phyloP scores from a whole-genome alignment of 2,888 invertebrate species.

The Leptinotarsa peninsularis region DNA sequence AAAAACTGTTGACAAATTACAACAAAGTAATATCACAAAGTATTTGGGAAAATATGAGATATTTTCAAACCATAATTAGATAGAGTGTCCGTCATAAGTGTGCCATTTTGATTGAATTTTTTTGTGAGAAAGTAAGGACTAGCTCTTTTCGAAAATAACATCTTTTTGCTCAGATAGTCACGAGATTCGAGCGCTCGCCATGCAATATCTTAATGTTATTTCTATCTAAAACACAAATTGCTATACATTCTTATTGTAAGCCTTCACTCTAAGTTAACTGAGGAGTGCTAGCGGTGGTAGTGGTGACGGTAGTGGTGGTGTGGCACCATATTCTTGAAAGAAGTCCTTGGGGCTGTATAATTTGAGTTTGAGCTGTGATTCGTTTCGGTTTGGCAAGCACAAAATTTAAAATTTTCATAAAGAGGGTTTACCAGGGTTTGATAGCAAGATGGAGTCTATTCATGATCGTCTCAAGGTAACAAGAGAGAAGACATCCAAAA shows the following conservation, averaged over 20 bases:
- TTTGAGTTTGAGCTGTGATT: conserved; percentile 18
- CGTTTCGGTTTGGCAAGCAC: not conserved
- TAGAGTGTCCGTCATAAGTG: not conserved
- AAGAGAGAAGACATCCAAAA: too few relatives aligned
- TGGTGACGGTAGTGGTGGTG: conserved; percentile 60
- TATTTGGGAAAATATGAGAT: too few relatives aligned
- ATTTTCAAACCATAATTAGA: not conserved
- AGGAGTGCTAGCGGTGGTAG: conserved; percentile 60
- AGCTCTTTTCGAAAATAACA: conserved; percentile 41
- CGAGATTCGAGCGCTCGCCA: conserved; percentile 59
- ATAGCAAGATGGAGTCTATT: too few relatives aligned
- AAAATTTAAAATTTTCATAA: too few relatives aligned
- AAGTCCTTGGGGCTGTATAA: conserved; percentile 11
- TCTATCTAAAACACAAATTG: conserved; percentile 62
- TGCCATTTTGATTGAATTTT: not conserved
- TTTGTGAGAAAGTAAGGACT: conserved; percentile 27
- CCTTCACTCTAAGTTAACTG: conserved; percentile 59
- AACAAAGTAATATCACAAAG: too few relatives aligned
- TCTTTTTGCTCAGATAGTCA: conserved; percentile 34
- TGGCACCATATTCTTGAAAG: conserved; percentile 55
- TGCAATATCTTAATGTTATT: conserved; percentile 55
- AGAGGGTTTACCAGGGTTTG: too few relatives aligned
- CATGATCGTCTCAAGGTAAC: too few relatives aligned
- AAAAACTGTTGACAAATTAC: too few relatives aligned
- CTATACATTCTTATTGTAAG: conserved; percentile 60